Percentiles rank a stretch among this genome's conserved stretches.
phyloP scores from a whole-genome alignment of 2,888 invertebrate species.

The Nymphalis polychloros region DNA sequence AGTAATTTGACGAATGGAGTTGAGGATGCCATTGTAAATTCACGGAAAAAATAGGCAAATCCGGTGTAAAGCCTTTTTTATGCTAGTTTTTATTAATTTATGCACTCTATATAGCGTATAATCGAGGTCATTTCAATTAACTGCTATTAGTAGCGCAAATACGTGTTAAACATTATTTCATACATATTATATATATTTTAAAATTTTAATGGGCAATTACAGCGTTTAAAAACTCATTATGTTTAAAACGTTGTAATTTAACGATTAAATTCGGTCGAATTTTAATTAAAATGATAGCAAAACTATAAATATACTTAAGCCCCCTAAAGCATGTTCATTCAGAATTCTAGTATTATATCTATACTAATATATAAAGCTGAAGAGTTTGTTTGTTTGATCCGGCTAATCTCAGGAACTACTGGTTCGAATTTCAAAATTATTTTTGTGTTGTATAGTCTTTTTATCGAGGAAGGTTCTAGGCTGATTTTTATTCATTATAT shows the following conservation, averaged over 20 bases:
- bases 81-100: neutral
- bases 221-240: conserved; percentile 27
- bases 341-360: neutral
- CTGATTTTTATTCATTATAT: no score
- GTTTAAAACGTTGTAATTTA: conserved; percentile 16
- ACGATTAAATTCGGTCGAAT: conserved; percentile 20
- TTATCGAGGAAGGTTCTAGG: no score
- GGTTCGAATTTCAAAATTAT: no score
- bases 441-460: no score
- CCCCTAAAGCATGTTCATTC: neutral
- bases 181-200: neutral
- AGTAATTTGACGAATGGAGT: no score
- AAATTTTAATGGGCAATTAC: conserved; percentile 19
- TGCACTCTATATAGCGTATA: neutral
- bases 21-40: no score
- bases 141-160: neutral
- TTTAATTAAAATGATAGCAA: conserved; percentile 25
- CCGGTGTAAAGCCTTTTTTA: no score
- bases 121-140: conserved; percentile 2
- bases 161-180: no score
- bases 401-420: no score
- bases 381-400: no score
- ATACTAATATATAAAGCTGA: no score
- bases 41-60: no score
- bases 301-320: conserved; percentile 15